Conservation (phyloP, 2,888 invertebrate genomes). For the Metellina segmentata region DNA sequence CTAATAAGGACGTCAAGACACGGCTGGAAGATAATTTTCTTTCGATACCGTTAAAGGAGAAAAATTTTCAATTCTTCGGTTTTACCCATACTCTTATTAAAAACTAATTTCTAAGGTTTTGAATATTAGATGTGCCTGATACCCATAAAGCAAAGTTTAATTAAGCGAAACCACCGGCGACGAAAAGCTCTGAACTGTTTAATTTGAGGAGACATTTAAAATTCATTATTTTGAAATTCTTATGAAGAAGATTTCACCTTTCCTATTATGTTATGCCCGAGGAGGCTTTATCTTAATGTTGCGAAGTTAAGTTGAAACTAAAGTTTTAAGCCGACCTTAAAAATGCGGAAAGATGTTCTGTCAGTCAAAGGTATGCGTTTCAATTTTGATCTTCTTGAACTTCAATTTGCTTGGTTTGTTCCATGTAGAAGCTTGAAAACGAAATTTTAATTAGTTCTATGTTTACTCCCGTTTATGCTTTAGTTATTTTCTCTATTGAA, state of each 20-base stretch:
- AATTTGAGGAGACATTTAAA: background rate
- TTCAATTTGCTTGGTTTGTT: background rate
- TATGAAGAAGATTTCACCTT: background rate
- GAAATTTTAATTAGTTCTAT: background rate
- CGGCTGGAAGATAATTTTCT: conserved; percentile 9
- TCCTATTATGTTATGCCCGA: background rate
- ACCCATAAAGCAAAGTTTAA: conserved; percentile 31
- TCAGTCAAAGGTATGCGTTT: background rate
- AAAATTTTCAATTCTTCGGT: background rate
- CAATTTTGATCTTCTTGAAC: background rate
- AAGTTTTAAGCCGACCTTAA: conserved; percentile 8
- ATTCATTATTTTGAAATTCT: conserved; percentile 24
- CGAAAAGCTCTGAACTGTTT: conserved; percentile 1
- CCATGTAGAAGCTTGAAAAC: background rate
- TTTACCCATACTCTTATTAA: background rate
- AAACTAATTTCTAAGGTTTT: conserved; percentile 1
- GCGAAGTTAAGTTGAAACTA: background rate
- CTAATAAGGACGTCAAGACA: background rate
- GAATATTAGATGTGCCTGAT: conserved; percentile 1
- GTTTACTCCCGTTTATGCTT: background rate
- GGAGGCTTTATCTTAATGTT: background rate
- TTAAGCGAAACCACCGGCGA: conserved; percentile 4
- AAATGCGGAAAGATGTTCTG: background rate
- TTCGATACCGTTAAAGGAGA: background rate
- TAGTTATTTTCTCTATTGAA: too few species aligned